Base-by-base conservation (phyloP, 2,797 vertebrate genomes). In the Enteromius trimaculatus region DNA sequence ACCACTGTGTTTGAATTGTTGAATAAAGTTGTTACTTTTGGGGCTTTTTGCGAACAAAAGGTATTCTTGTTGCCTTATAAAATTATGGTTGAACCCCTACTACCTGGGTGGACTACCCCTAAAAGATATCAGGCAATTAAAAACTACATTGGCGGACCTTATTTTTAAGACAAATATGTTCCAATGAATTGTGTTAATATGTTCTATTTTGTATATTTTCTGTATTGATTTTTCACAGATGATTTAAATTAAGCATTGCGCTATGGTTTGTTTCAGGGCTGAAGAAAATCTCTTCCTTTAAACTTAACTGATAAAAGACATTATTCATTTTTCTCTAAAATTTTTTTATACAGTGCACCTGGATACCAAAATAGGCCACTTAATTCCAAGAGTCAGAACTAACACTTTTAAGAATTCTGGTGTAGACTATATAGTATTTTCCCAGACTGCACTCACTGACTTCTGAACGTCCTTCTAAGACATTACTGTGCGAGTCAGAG, bases 371-470 rank as follows among this genome's bases (percentile, higher is more conserved):
- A 34, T 17, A 62, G 14, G 21, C 34, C 2, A 6, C 5, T 62
- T 44, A 23, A 51, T 78, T 47, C 26, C 26, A 78, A 51, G 26
- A 44, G 17, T 34, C 17, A 65, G 9, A 44, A 80, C 37, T 9
- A 80, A 34, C 29, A 55, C 23, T 55, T 29, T 29, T 21, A 80
- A 53, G 47, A 11, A 74, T 39, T 75, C 3, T 14, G 44, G 3
- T 44, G 17, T 53, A 47, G 44, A 14, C 44, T 4, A 31, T 42
- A 69, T 34, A 77, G 19, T 23, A 77, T 77, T 51, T 21, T 26
- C 29, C 19, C 6, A 47, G 53, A 55, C 29, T 58, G n/a, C 42
- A 75, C 79, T 29, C 53, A 44, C 69, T 65, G 69, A 81, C 21
- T 23, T 77, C 37, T 53, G 53, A 76, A 31, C 5, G 9, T 19